A percentile compares a stretch with the other conserved stretches of the same genome.
Conservation (phyloP, 2,888 invertebrate species). For the Lasioglossum lativentre region DNA sequence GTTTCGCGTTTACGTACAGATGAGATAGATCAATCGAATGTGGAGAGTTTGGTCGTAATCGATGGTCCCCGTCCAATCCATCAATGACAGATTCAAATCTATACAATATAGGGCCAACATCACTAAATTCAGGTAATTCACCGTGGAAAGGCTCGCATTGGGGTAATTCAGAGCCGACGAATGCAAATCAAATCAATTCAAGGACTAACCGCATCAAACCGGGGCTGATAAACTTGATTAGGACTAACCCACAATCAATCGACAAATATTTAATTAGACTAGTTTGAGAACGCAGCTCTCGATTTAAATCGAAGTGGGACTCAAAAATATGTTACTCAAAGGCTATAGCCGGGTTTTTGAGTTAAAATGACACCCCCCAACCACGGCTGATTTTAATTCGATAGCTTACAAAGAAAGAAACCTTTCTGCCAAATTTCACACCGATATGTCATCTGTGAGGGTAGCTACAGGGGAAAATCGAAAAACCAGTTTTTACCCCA, state of each 20-base stretch:
- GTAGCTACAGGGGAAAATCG: too few relatives aligned
- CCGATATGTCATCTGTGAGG: too few relatives aligned
- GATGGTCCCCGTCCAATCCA: not conserved
- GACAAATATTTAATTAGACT: not conserved
- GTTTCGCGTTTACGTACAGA: not conserved
- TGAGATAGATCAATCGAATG: not conserved
- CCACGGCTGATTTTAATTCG: too few relatives aligned
- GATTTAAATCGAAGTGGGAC: not conserved
- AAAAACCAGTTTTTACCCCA: too few relatives aligned
- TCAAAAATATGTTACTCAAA: too few relatives aligned
- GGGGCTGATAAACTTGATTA: not conserved
- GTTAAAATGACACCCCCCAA: too few relatives aligned
- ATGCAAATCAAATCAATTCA: conserved; percentile 11
- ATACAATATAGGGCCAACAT: conserved; percentile 1
- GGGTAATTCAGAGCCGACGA: conserved; percentile 17
- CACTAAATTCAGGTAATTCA: not conserved
- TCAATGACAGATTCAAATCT: conserved; percentile 12
- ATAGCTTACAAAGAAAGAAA: too few relatives aligned
- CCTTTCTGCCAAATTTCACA: too few relatives aligned
- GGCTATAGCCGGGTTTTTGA: too few relatives aligned
- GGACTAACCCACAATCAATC: not conserved
- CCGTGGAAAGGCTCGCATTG: not conserved
- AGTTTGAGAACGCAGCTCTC: not conserved
- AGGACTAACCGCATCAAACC: not conserved
- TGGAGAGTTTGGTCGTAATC: not conserved